Evolutionary conservation across 2,113 vertebrate species (phyloP).

Genomic region (Egretta garzetta): DNA sequence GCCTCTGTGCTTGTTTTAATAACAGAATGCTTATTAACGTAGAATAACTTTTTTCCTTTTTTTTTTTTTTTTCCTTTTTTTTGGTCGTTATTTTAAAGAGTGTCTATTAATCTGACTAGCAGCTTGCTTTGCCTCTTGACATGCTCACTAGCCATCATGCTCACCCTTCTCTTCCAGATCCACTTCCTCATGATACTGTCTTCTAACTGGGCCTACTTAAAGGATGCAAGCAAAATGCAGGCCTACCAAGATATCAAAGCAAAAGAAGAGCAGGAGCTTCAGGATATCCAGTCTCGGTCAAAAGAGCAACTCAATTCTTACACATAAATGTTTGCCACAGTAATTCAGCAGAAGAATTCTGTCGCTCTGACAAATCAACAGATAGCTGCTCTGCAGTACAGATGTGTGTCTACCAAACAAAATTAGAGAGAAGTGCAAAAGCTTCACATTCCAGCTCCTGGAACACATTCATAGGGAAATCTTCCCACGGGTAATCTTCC

Average conservation of each 20-base stretch:
- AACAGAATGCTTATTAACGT: slow-evolving; percentile 68
- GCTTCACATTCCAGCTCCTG: slow-evolving; percentile 82
- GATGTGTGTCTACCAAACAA: slow-evolving; percentile 85
- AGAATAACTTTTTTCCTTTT: slow-evolving; percentile 63
- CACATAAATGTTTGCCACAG: slow-evolving; percentile 86
- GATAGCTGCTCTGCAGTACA: slow-evolving; percentile 84
- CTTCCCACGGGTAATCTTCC: slow-evolving; percentile 68
- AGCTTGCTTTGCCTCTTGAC: slow-evolving; percentile 93
- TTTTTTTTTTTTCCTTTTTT: not conserved
- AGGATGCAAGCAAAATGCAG: slow-evolving; percentile 99
- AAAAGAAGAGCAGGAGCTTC: slow-evolving; percentile 98
- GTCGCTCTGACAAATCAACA: slow-evolving; percentile 84
- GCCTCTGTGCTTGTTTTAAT: slow-evolving; percentile 58
- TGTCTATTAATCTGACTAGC: slow-evolving; percentile 84
- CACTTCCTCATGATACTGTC: slow-evolving; percentile 99
- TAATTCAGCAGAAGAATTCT: slow-evolving; percentile 77
- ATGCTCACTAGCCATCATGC: slow-evolving; percentile 95
- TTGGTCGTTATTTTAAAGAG: slow-evolving; percentile 37
- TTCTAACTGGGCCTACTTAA: slow-evolving; percentile 99
- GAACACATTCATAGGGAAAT: slow-evolving; percentile 74
- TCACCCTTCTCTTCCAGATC: slow-evolving; percentile 99
- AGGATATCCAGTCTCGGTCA: slow-evolving; percentile 97
- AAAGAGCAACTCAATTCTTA: slow-evolving; percentile 99
- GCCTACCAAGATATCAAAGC: slow-evolving; percentile 98
- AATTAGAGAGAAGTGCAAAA: slow-evolving; percentile 82